Evolutionary conservation across 2,797 vertebrate species (phyloP), one percentile per base, ranked within the genome.

Genomic region (Parambassis ranga): DNA sequence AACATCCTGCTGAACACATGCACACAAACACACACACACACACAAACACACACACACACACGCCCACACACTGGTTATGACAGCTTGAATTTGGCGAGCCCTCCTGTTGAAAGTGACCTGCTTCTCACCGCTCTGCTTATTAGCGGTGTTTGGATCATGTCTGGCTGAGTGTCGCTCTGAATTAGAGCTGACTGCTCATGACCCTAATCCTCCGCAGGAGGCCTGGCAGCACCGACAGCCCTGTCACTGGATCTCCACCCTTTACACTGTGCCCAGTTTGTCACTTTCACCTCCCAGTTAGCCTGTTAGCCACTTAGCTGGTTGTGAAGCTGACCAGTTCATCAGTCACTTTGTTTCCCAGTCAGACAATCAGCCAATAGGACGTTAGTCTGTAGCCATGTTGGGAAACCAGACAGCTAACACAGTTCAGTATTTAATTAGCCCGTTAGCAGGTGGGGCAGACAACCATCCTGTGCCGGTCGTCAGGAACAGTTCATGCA

Each of bases 1-100:
- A 87, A 73, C 84, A 88, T 87, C 61, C 77, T 86, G 1, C n/a
- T n/a, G n/a, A n/a, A n/a, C n/a, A n/a, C 0, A 65, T 2, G 1
- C 10, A 36, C 13, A 50, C 24, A 18, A 16, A 36, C 11, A 46
- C 7, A 47, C 19, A 15, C 10, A 24, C 22, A 26, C 22, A 51
- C 30, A 31, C 3, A 32, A 30, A 32, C 3, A 14, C 13, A n/a
- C 5, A 32, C 11, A n/a, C 6, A 33, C 13, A 33, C n/a, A n/a
- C n/a, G n/a, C n/a, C n/a, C n/a, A n/a, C n/a, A n/a, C n/a, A n/a
- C n/a, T n/a, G n/a, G n/a, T n/a, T n/a, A n/a, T n/a, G n/a, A n/a
- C n/a, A n/a, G n/a, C n/a, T n/a, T n/a, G n/a, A n/a, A n/a, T n/a
- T n/a, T n/a, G n/a, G n/a, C n/a, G n/a, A n/a, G n/a, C n/a, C n/a